A percentile compares a stretch with the other conserved stretches of the same genome.
Evolutionary conservation across 2,113 vertebrate genomes (phyloP).

Genomic region (Chitala chitala): DNA sequence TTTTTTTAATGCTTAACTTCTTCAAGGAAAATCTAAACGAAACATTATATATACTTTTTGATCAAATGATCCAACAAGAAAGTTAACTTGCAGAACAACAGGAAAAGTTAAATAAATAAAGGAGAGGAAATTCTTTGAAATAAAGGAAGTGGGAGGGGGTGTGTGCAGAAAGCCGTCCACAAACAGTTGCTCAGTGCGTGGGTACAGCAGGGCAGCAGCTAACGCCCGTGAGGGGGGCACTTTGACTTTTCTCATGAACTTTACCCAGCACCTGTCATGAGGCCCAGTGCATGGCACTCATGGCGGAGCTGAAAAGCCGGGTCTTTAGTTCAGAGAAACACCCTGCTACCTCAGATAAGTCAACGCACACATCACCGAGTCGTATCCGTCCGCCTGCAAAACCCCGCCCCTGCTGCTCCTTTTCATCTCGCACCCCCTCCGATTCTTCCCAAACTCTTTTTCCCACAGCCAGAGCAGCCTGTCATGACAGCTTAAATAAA

Average conservation of each 20-base stretch:
- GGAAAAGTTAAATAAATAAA: not conserved
- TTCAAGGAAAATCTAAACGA: not conserved
- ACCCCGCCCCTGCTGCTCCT: not conserved
- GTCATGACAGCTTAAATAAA: slow-evolving; percentile 86
- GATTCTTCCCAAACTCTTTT: slow-evolving; percentile 72
- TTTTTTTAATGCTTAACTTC: not conserved
- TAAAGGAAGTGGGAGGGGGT: not conserved
- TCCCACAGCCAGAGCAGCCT: slow-evolving; percentile 78
- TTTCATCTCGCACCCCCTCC: slow-evolving; percentile 59
- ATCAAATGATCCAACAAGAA: not conserved
- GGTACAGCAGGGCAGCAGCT: not conserved
- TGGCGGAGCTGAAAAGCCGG: not conserved
- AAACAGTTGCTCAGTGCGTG: slow-evolving; percentile 1
- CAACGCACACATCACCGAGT: not conserved
- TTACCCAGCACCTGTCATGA: slow-evolving; percentile 1
- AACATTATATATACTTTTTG: not conserved
- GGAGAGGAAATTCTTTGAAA: not conserved
- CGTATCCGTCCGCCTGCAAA: not conserved
- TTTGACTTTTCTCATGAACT: slow-evolving; percentile 19
- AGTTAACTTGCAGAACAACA: not conserved
- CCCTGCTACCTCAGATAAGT: not conserved
- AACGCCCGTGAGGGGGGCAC: not conserved
- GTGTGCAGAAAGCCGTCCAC: too few relatives aligned
- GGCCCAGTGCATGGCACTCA: not conserved
- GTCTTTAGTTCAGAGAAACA: not conserved